Conservation (phyloP, 2,113 vertebrate species). For the Hippopotamus amphibius region DNA sequence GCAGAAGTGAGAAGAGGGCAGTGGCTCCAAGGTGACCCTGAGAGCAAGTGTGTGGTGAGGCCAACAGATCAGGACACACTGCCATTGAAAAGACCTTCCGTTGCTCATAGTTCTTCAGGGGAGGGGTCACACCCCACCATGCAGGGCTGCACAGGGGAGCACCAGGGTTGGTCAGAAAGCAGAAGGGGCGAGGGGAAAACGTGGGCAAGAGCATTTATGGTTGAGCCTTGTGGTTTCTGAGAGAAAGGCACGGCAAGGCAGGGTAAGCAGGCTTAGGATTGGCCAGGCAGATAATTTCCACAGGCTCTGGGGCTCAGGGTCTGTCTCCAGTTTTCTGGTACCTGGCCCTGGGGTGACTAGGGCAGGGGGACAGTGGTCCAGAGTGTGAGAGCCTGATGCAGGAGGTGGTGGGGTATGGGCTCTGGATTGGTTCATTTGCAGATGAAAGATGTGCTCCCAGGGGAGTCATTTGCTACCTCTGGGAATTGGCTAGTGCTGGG, state of each 20-base stretch:
- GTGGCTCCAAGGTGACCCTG: neutral
- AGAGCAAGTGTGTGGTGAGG: accelerated
- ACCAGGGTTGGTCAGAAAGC: neutral
- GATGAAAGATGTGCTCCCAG: neutral
- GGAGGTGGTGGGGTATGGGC: too few species aligned
- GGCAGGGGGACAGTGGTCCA: neutral
- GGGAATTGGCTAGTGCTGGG: too few species aligned
- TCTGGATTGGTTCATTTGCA: neutral
- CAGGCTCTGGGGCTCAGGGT: accelerated
- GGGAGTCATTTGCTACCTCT: neutral
- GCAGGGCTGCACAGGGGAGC: too few species aligned
- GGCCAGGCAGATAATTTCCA: too few species aligned
- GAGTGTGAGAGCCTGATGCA: accelerated
- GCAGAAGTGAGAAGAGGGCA: neutral
- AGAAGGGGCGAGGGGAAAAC: too few species aligned
- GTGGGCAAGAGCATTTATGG: too few species aligned
- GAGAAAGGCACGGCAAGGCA: neutral
- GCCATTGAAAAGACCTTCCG: neutral
- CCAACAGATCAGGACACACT: neutral
- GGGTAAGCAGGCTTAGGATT: neutral
- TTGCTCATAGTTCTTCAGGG: neutral
- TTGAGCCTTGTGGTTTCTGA: accelerated
- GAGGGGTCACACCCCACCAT: accelerated
- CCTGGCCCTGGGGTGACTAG: neutral
- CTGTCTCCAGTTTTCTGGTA: neutral